phyloP scores from a whole-genome alignment of 2,113 vertebrate species.

The Myodes glareolus region DNA sequence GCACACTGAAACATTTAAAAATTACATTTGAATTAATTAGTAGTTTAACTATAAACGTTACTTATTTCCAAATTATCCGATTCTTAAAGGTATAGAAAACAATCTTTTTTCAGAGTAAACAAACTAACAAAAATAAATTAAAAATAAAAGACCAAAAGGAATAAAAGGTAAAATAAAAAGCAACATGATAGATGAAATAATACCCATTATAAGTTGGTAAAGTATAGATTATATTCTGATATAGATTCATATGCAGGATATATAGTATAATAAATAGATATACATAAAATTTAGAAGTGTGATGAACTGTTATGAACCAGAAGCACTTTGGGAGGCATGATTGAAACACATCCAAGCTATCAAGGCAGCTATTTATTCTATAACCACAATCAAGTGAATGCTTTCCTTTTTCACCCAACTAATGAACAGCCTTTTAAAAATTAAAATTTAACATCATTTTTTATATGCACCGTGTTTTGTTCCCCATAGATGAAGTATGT shows the following conservation, averaged over 20 bases:
- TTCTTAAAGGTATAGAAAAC: conserved; percentile 1
- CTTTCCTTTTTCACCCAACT: conserved; percentile 18
- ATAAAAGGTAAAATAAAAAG: neutral
- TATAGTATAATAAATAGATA: neutral
- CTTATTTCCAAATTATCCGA: conserved; percentile 16
- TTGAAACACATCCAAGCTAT: conserved; percentile 31
- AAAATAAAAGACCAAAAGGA: neutral
- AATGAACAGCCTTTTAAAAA: neutral
- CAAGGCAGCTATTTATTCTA: conserved; percentile 8
- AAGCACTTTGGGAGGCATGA: neutral
- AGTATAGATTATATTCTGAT: neutral
- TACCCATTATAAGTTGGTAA: neutral
- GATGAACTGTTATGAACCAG: neutral
- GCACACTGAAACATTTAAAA: neutral
- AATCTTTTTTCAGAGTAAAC: neutral
- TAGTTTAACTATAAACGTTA: neutral
- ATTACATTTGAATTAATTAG: conserved; percentile 9
- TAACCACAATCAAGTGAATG: neutral
- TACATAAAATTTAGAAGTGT: neutral
- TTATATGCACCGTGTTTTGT: conserved; percentile 10
- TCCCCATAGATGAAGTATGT: neutral
- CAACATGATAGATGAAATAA: neutral
- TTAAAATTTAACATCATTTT: neutral
- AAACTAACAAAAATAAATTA: neutral
- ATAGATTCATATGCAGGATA: neutral